Base-by-base conservation (phyloP, 2,888 invertebrate species). In the Meliscaeva auricollis region DNA sequence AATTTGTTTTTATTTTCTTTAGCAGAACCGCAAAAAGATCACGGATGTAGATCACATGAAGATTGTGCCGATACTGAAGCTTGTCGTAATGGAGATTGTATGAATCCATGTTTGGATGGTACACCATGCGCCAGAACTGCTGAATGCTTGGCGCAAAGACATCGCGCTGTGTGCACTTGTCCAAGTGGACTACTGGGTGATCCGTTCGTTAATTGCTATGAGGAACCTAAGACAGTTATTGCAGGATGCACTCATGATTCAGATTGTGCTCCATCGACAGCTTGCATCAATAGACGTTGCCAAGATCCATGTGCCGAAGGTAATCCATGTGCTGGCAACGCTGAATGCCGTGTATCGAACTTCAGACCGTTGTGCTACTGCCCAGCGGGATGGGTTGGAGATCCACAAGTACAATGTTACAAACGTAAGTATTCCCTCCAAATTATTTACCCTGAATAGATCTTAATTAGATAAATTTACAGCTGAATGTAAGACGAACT, bases 341-440 rank as follows among this genome's bases (percentile, higher is more conserved):
- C 98, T 0, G 94, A 96, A 87, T 98, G 98, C 89, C 94, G 95
- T 17, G 95, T 96, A 0, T 93, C 94, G 54, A 94, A 95, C 88
- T 97, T 97, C 90, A 95, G 97, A 87, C 97, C 97, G 4, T 94
- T 95, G 20, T 98, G 98, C 91, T 94, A 94, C 89, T 98, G 98
- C 91, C 96, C 96, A 17, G 94, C 95, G 62, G 96, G 96, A 87
- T 97, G 96, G 93, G 97, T 96, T 68, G 98, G 98, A 83, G 96
- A 98, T 92, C 97, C 98, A 38, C 95, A 97, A 91, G 92, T 95
- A 22, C 94, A 95, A 87, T 98, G 98, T 90, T 97, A 96, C 90
- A 96, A 95, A 94, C 97, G 97, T 97, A 94, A 95, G 95, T 93
- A 15, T 13, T 48, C 8, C 38, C 35, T 54, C n/a, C 5, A n/a